A percentile compares a stretch with the other conserved stretches of the same genome.
Evolutionary conservation across 2,888 invertebrate species (phyloP).

Genomic region (Melinopterus prodromus): DNA sequence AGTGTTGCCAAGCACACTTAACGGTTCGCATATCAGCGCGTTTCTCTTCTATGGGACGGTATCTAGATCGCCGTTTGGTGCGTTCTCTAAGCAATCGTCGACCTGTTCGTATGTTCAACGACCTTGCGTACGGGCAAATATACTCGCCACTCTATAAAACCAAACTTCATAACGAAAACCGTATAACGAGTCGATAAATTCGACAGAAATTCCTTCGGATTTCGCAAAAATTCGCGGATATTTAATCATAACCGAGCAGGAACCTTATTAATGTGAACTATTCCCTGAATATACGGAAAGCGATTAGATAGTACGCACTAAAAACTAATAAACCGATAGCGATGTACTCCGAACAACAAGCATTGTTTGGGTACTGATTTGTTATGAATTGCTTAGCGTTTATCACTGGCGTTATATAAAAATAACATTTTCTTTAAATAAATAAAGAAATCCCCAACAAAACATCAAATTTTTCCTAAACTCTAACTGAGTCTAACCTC

Average conservation of each 20-base stretch:
- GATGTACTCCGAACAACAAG: background rate
- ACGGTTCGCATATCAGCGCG: conserved; percentile 43
- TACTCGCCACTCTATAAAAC: conserved; percentile 7
- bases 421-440: too few relatives aligned
- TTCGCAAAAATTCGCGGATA: background rate
- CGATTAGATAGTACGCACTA: background rate
- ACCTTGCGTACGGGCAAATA: conserved; percentile 46
- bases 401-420: too few relatives aligned
- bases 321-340: background rate
- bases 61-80: conserved; percentile 54
- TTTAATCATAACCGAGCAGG: background rate
- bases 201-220: too few relatives aligned
- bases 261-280: background rate
- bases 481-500: too few relatives aligned
- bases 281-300: background rate
- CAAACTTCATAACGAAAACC: conserved; percentile 7
- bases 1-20: conserved; percentile 40
- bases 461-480: too few relatives aligned
- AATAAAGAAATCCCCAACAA: too few relatives aligned
- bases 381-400: background rate
- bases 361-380: background rate
- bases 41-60: conserved; percentile 50
- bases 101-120: conserved; percentile 52
- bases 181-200: too few relatives aligned
- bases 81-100: conserved; percentile 49